Percentiles rank a stretch among this genome's conserved stretches.
These are phyloP conservation scores for Emmelina monodactyla DNA, from an alignment of 2,888 invertebrate species.

Conservation along the genomic window DNA sequence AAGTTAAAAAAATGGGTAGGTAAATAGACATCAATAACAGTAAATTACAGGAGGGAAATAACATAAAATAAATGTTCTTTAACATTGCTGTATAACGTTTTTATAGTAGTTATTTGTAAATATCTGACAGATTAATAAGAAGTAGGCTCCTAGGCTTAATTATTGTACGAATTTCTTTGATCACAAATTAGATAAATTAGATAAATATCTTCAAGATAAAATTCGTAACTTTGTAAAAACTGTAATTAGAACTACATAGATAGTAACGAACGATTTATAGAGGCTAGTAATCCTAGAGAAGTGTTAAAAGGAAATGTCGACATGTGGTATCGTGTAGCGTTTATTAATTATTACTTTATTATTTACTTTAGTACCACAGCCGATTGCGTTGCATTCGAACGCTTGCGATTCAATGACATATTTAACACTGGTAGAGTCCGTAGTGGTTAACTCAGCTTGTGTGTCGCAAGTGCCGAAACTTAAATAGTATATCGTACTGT, in stretches of 20 bases:
- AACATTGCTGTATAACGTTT: background rate
- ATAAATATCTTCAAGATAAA: slow-evolving; percentile 30
- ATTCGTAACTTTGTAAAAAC: slow-evolving; percentile 33
- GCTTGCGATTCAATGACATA: slow-evolving; percentile 19
- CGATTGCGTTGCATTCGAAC: slow-evolving; percentile 37
- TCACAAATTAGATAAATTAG: slow-evolving; percentile 36
- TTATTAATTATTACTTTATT: slow-evolving; percentile 21
- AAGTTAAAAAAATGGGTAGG: background rate
- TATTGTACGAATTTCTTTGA: slow-evolving; percentile 61
- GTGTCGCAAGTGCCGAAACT: slow-evolving; percentile 61
- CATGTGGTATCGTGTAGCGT: slow-evolving; percentile 22
- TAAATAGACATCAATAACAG: background rate
- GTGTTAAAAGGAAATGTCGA: slow-evolving; percentile 25
- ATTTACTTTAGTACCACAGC: slow-evolving; percentile 32
- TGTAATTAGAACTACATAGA: slow-evolving; percentile 25
- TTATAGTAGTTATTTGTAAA: background rate
- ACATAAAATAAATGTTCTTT: background rate
- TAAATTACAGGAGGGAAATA: slow-evolving; percentile 29
- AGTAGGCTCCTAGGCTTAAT: slow-evolving; percentile 22
- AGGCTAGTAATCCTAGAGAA: slow-evolving; percentile 26
- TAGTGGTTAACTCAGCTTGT: slow-evolving; percentile 42
- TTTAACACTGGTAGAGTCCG: slow-evolving; percentile 22
- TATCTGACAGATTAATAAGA: slow-evolving; percentile 43
- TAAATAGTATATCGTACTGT: slow-evolving; percentile 57
- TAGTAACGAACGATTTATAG: slow-evolving; percentile 22